phyloP scores from a whole-genome alignment of 1,140 invertebrate species.

The Plodia interpunctella region DNA sequence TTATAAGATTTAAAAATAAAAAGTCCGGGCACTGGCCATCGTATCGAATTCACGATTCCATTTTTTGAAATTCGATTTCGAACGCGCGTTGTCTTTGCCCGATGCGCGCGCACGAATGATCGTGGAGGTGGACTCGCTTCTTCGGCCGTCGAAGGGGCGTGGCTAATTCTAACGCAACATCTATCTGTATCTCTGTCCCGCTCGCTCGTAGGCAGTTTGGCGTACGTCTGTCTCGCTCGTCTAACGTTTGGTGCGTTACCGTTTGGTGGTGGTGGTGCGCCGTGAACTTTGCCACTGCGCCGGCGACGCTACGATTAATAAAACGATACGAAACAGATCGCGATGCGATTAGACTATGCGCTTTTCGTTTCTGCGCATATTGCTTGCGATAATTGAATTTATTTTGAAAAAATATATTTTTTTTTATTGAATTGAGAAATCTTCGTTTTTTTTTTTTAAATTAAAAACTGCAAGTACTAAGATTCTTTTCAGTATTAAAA shows the following conservation, averaged over 20 bases:
- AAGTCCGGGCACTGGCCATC: slow-evolving; percentile 24
- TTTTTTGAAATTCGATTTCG: slow-evolving; percentile 34
- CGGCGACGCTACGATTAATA: slow-evolving; percentile 53
- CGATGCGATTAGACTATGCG: slow-evolving; percentile 45
- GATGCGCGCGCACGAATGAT: slow-evolving; percentile 71
- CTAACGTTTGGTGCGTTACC: slow-evolving; percentile 57
- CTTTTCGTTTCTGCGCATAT: slow-evolving; percentile 16
- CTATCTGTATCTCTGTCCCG: slow-evolving; percentile 45
- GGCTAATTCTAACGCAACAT: slow-evolving; percentile 69
- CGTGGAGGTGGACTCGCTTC: slow-evolving; percentile 55
- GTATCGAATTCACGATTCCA: slow-evolving; percentile 39
- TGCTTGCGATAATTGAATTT: not conserved
- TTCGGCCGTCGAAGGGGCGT: slow-evolving; percentile 51
- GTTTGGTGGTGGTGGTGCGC: slow-evolving; percentile 49
- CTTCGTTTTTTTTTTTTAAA: no score
- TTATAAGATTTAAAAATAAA: slow-evolving; percentile 12
- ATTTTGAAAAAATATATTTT: no score
- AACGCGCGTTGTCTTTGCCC: slow-evolving; percentile 42
- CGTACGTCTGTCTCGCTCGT: slow-evolving; percentile 35
- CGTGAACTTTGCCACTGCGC: slow-evolving; percentile 67
- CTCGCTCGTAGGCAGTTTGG: slow-evolving; percentile 13
- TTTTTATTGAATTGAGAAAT: no score
- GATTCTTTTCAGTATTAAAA: no score
- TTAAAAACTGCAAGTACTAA: no score
- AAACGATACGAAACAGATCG: slow-evolving; percentile 60